Conservation (phyloP, 2,797 vertebrate genomes). For the Ceryle rudis region DNA sequence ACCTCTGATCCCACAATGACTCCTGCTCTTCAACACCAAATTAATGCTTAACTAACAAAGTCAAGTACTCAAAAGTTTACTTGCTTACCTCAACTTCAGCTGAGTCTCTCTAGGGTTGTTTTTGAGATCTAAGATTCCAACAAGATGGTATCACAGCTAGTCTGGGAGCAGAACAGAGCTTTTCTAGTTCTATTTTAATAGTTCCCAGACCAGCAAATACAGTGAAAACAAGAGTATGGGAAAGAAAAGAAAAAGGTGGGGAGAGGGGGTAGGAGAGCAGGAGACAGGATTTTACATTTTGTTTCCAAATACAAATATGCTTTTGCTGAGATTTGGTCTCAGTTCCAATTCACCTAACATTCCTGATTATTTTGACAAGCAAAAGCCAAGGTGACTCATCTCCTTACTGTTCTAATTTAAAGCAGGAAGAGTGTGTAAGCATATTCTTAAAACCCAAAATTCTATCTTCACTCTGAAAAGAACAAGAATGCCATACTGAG, state of each 20-base stretch:
- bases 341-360: slow-evolving; percentile 11
- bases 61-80: not conserved
- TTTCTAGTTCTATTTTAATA: slow-evolving; percentile 15
- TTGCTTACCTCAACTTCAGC: not conserved
- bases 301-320: not conserved
- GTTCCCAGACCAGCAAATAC: not conserved
- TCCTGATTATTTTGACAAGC: slow-evolving; percentile 40
- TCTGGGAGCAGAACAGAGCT: not conserved
- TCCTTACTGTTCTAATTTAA: slow-evolving; percentile 34
- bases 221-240: not conserved
- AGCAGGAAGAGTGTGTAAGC: slow-evolving; percentile 13
- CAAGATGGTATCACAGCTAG: not conserved
- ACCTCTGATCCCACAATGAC: not conserved
- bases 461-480: not conserved
- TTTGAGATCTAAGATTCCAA: slow-evolving; percentile 15
- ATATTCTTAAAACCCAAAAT: not conserved
- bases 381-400: slow-evolving; percentile 47
- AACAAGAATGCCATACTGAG: not conserved
- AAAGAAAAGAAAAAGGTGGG: not conserved
- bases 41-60: not conserved
- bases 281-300: not conserved
- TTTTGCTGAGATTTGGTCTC: slow-evolving; percentile 13
- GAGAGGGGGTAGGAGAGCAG: not conserved
- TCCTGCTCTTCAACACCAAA: not conserved
- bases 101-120: not conserved